Evolutionary conservation across 2,113 vertebrate genomes (phyloP), one percentile per base, ranked within the genome.

Genomic region (Microtus pennsylvanicus): DNA sequence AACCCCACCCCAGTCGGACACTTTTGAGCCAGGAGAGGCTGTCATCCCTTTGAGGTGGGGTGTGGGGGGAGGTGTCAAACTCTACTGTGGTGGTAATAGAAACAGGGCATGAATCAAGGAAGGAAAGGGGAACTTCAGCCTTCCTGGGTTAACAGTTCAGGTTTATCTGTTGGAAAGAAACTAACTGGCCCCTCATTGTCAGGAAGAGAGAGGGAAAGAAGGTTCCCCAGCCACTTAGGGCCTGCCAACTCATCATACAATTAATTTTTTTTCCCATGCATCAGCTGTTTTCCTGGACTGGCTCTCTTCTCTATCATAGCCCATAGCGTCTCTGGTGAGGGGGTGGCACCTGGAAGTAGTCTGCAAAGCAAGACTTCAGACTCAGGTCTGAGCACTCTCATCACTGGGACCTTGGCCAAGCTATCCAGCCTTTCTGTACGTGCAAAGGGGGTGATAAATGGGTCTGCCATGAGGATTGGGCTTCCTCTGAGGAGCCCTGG

Each of bases 121-220:
- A 19, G 81, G 26, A 26, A 90, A 90, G 42, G 83, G 58, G 45
- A 81, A 77, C 7, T 45, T 67, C 50, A 8, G 6, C 63, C 74
- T 74, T 83, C 72, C 82, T 86, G 50, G 55, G 21, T 24, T 75
- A 69, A 45, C 4, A 55, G 58, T 22, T 91, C 35, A 67, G 61
- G 35, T 81, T 21, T 78, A 78, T 89, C 88, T 67, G 16, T 82
- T 95, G 35, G 38, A 91, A 93, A 92, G 78, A 47, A 91, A 89
- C 8, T 35, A 47, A 5, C 65, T 47, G 72, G 2, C 14, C 58
- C 82, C 58, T 17, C 2, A 13, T 0, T 13, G 4, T 52, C 70
- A 91, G 78, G 80, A 92, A 92, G 47, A 45, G 30, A 38, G 67
- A 45, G 76, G 47, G 74, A 96, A 89, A 63, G 42, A 45, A 35